Conservation (phyloP, 1,140 invertebrate species). For the Drosophila tani region DNA sequence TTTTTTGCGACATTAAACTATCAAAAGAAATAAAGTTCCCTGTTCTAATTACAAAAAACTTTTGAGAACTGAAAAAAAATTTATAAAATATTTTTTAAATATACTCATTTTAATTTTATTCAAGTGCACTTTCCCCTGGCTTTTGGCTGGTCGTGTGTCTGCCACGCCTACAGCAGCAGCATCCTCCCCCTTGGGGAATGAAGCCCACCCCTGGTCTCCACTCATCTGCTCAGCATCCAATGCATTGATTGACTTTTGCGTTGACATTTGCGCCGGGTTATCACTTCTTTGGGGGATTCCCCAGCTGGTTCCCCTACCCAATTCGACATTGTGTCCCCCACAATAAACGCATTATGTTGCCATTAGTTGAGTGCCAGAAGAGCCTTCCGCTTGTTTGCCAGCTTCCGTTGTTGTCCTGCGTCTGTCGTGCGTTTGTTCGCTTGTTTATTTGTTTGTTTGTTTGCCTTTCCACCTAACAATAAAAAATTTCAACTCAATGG, state of each 20-base stretch:
- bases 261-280: constrained; percentile 79
- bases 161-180: constrained; percentile 35
- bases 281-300: constrained; percentile 58
- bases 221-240: constrained; percentile 32
- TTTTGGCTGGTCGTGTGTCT: constrained; percentile 41
- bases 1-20: no score
- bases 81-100: background rate
- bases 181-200: constrained; percentile 10
- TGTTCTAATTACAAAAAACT: no score
- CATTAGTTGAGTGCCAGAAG: constrained; percentile 82
- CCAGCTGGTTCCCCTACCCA: constrained; percentile 24
- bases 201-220: constrained; percentile 9
- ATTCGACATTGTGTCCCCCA: constrained; percentile 54
- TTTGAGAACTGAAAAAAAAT: background rate
- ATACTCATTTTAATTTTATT: background rate
- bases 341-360: constrained; percentile 82
- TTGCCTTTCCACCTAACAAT: constrained; percentile 62
- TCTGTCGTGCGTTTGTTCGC: constrained; percentile 40
- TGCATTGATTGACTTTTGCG: constrained; percentile 79
- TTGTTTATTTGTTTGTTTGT: constrained; percentile 31
- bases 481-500: constrained; percentile 58
- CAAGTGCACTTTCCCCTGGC: constrained; percentile 31
- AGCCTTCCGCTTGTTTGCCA: constrained; percentile 82
- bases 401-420: constrained; percentile 66
- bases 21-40: no score